Conservation (phyloP, 2,113 vertebrate genomes). For the Stomatorhinus ivindoensis region DNA sequence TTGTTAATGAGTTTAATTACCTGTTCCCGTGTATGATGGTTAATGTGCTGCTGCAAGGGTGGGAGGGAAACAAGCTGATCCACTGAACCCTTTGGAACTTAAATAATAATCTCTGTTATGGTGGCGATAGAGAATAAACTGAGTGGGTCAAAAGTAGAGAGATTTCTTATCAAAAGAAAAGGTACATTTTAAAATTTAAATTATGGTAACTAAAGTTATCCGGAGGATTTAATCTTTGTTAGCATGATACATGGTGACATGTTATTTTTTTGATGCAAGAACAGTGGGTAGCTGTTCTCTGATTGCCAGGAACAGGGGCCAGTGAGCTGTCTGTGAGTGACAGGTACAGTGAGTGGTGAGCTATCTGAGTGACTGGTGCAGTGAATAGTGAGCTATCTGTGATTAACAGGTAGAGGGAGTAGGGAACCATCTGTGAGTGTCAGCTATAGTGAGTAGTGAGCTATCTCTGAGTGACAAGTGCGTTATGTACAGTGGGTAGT, state of each 20-base stretch:
- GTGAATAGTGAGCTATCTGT: neutral
- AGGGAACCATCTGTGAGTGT: neutral
- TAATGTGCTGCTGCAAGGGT: neutral
- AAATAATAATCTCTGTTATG: neutral
- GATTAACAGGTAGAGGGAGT: neutral
- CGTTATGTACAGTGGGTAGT: neutral
- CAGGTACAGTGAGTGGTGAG: neutral
- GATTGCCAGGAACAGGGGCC: neutral
- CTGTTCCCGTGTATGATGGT: conserved; percentile 1
- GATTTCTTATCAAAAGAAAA: neutral
- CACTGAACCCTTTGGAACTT: neutral
- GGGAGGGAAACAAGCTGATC: neutral
- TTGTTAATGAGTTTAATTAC: conserved; percentile 19
- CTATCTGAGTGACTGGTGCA: neutral
- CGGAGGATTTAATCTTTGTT: neutral
- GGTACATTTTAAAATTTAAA: neutral
- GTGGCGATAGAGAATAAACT: neutral
- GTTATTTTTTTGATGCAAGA: neutral
- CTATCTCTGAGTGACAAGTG: neutral
- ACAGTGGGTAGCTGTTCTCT: neutral
- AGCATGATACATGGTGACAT: neutral
- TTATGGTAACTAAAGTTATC: neutral
- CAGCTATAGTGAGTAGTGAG: neutral
- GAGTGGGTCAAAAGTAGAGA: neutral
- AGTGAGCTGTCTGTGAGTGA: neutral